Evolutionary conservation across 2,888 invertebrate genomes (phyloP).

Genomic region (Drosophila nr. perissopoda): DNA sequence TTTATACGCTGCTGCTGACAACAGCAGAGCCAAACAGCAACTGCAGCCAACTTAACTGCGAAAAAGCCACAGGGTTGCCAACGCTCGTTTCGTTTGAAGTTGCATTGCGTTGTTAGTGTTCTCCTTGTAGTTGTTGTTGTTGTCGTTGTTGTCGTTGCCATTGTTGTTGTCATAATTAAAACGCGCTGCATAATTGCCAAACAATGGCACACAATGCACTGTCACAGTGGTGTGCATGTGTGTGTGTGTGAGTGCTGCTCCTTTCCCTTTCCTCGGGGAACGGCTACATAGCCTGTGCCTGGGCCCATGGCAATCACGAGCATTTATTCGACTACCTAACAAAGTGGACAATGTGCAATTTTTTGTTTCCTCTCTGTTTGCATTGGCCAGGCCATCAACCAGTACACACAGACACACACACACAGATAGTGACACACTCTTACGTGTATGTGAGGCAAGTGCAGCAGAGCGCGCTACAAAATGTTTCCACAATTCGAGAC

Average conservation of each 20-base stretch:
- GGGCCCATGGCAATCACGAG: slow-evolving; percentile 49
- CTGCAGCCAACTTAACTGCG: slow-evolving; percentile 51
- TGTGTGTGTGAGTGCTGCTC: not conserved
- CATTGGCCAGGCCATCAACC: slow-evolving; percentile 50
- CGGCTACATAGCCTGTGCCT: slow-evolving; percentile 4
- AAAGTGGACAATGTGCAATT: slow-evolving; percentile 57
- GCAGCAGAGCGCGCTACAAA: slow-evolving; percentile 39
- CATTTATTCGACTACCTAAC: slow-evolving; percentile 56
- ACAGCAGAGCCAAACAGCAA: slow-evolving; percentile 35
- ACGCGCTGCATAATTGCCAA: slow-evolving; percentile 70
- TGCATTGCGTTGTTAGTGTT: slow-evolving; percentile 23
- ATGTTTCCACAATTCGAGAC: slow-evolving; percentile 50
- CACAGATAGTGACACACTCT: slow-evolving; percentile 5
- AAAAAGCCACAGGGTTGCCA: slow-evolving; percentile 57
- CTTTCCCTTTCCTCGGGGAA: not conserved
- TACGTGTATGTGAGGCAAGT: slow-evolving; percentile 3
- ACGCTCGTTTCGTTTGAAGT: slow-evolving; percentile 48
- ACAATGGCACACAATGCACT: slow-evolving; percentile 58
- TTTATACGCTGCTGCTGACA: slow-evolving; percentile 62
- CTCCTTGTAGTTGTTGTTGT: slow-evolving; percentile 5
- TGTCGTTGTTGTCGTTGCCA: slow-evolving; percentile 8
- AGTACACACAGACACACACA: slow-evolving; percentile 22
- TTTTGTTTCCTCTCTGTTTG: slow-evolving; percentile 45
- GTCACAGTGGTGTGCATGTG: not conserved
- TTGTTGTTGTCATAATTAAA: slow-evolving; percentile 69